Conservation (phyloP, 2,797 vertebrate species). For the Halcyon leucocephala region DNA sequence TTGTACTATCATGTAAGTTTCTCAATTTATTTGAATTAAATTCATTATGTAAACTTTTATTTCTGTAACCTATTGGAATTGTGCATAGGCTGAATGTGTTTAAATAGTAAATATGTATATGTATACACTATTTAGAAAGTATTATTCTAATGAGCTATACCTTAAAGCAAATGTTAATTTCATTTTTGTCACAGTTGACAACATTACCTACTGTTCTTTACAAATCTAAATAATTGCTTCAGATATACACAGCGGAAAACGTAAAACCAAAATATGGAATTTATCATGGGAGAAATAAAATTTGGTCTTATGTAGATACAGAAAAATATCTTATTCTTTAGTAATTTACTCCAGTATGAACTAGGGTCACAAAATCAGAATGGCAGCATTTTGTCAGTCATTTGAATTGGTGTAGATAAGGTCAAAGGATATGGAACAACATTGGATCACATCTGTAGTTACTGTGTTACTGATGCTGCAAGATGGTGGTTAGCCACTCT, state of each 20-base stretch:
- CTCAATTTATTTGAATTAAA: not conserved
- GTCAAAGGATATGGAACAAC: not conserved
- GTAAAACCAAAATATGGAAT: not conserved
- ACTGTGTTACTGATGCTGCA: not conserved
- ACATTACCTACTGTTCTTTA: not conserved
- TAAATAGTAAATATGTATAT: not conserved
- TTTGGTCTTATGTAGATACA: accelerated
- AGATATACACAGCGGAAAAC: not conserved
- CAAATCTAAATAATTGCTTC: not conserved
- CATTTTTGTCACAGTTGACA: not conserved
- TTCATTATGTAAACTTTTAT: not conserved
- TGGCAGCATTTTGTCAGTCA: not conserved
- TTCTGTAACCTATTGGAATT: not conserved
- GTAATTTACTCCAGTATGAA: not conserved
- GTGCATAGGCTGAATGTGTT: not conserved
- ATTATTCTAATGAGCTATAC: not conserved
- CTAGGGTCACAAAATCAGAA: not conserved
- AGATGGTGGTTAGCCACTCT: not conserved
- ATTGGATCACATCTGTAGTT: not conserved
- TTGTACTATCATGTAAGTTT: not conserved
- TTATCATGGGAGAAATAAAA: not conserved
- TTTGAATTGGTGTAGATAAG: not conserved
- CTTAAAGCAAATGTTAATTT: not conserved
- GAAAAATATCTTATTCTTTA: not conserved
- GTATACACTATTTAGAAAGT: not conserved